Evolutionary conservation across 2,888 invertebrate genomes (phyloP), one percentile per base, ranked within the genome.

Genomic region (Heteropelma amictum): DNA sequence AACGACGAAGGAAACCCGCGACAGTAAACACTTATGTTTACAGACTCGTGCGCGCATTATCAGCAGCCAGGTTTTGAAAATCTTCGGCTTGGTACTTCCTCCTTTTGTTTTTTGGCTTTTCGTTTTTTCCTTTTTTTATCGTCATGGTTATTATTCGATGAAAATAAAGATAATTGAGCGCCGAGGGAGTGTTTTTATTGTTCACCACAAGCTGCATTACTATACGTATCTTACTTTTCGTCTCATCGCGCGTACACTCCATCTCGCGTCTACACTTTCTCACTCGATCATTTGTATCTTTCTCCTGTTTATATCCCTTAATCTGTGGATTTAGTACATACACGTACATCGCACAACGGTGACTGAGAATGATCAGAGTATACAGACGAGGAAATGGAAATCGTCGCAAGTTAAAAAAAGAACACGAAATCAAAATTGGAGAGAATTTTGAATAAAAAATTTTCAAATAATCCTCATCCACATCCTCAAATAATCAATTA

Each of bases 81-180:
- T 61, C 21, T 51, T n/a, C n/a, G 14, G 12, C 17, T n/a, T 45
- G 19, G 1, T 30, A 30, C 30, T 19, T 60, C 33, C 19, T 28
- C 21, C 19, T 33, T 60, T 75, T 76, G 72, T 69, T 64, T 60
- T 53, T 64, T 74, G 42, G n/a, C 45, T 60, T 61, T 23, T 51
- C 40, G 64, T 68, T 72, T 71, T 61, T 70, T 72, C 67, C 75
- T 76, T 79, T 80, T 80, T 81, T 77, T 77, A 80, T 79, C 72
- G 79, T 79, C 79, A 80, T 79, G 70, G 80, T 82, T 81, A 81
- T 83, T 82, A 81, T 80, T 78, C 79, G 80, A 81, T 82, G 81
- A 76, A 79, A 81, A 81, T 80, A 79, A 79, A 80, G 79, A 82
- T 83, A 81, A 84, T 84, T 84, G 83, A 76, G 74, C 73, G 70